A percentile compares a stretch with the other conserved stretches of the same genome.
Conservation (phyloP, 2,797 vertebrate species). For the Glyptemys insculpta region DNA sequence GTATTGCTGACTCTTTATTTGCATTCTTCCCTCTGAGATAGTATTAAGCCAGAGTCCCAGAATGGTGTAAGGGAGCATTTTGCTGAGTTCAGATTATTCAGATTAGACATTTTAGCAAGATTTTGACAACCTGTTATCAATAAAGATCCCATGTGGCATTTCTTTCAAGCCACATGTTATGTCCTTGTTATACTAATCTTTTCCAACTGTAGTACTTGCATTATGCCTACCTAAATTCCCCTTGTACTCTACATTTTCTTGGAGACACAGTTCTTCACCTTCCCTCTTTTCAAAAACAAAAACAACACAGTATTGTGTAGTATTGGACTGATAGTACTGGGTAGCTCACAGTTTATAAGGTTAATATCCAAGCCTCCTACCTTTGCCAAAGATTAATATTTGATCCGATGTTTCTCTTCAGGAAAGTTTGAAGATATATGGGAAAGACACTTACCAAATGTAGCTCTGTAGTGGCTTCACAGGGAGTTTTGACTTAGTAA, state of each 20-base stretch:
- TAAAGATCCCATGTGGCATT: background rate
- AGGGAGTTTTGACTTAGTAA: background rate
- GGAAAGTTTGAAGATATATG: background rate
- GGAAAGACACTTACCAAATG: background rate
- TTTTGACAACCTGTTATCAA: background rate
- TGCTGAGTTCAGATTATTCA: background rate
- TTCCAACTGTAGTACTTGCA: accelerated
- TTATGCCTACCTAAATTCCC: background rate
- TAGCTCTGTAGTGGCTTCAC: background rate
- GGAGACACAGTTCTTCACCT: background rate
- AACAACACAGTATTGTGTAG: background rate
- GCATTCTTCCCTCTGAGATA: background rate
- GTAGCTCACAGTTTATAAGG: background rate
- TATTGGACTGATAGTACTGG: background rate
- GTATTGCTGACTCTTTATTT: background rate
- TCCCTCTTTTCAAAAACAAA: background rate
- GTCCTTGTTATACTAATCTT: background rate
- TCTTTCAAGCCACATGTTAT: background rate
- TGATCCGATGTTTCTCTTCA: background rate
- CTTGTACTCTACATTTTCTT: background rate
- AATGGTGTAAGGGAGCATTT: background rate
- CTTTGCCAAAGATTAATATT: too few relatives aligned
- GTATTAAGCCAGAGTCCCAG: background rate
- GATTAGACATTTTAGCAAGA: background rate
- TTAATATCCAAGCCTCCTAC: too few relatives aligned